Evolutionary conservation across 1,140 invertebrate species (phyloP), one percentile per base, ranked within the genome.

Genomic region (Mizuhopecten yessoensis): DNA sequence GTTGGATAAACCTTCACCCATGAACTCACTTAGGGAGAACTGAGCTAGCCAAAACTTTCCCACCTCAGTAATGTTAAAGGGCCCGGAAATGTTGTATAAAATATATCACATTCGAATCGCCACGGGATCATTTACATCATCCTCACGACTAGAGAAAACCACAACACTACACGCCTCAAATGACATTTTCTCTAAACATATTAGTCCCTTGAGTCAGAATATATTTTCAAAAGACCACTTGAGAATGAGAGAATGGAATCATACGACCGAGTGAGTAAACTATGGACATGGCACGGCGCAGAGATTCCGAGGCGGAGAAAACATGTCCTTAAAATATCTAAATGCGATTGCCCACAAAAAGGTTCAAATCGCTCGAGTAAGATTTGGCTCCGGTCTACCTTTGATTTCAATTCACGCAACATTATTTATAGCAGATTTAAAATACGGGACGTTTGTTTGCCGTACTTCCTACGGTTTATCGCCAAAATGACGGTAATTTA

Each of bases 291-390:
- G 57, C 57, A 75, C 57, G 57, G 57, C 57, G 57, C n/a, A n/a
- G 23, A 75, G 57, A 75, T 75, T 75, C 57, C 57, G n/a, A 75
- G 57, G 57, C 57, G 57, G 57, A 75, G 57, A 75, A n/a, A 75
- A 75, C 57, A 75, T n/a, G 57, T 75, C 57, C 57, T n/a, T 75
- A 75, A 75, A 75, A 75, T n/a, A 75, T 75, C 57, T 75, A 75
- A 75, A 75, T 75, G 57, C 23, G 57, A 75, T 75, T 75, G 57
- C 29, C 57, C 57, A 75, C 57, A 75, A 75, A 75, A 75, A 75
- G 57, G 57, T 75, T 75, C 57, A 75, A 75, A 75, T 75, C 57
- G 11, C 57, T 75, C n/a, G 57, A 75, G 57, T 75, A 75, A 75
- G 57, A 75, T 29, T 23, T 75, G 57, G 57, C 57, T 75, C 57